Base-by-base conservation (phyloP, 2,113 vertebrate species). In the Gobius niger region DNA sequence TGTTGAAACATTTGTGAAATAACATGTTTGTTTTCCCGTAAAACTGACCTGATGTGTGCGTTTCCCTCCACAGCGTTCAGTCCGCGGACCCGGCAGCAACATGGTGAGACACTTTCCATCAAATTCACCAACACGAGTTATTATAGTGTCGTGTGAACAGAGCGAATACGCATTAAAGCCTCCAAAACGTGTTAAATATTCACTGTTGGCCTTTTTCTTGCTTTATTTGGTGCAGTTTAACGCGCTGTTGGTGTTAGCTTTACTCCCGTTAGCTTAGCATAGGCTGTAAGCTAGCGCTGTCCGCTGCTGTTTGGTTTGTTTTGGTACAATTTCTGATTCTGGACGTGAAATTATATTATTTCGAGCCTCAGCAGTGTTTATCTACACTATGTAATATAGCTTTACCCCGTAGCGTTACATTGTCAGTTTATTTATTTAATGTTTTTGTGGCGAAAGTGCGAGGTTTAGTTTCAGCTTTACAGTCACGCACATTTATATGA, bases 1-100 rank as follows among this genome's bases (percentile, higher is more conserved):
- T 0, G 10, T 0, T 1, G 9, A 5, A 7, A 0, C 0, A 86
- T 87, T 78, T 67, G 1, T 4, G n/a, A n/a, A n/a, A 0, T 0
- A 47, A 13, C 0, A 3, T 0, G 2, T 71, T 42, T 53, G 0
- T 47, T 46, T 61, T 13, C 12, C 64, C 15, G 44, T 44, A 71
- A 13, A 63, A 44, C 53, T 87, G 53, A 87, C 70, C 67, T 6
- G n/a, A n/a, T 82, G 6, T 85, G 52, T 75, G 9, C 76, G 14
- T 49, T 75, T 41, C 61, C 70, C n/a, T n/a, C 77, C 72, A 5
- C 74, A 92, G 89, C 78, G 0, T 62, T 46, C 86, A 79, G 90
- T 83, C 86, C 66, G 79, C 84, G 82, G 69, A 90, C 44, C 78
- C 77, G 77, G 79, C 88, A 87, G 14, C 77, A 87, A 16, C 80